These are phyloP conservation scores for Acanthurus tractus DNA, from an alignment of 2,797 vertebrate species.

Conservation along the genomic window DNA sequence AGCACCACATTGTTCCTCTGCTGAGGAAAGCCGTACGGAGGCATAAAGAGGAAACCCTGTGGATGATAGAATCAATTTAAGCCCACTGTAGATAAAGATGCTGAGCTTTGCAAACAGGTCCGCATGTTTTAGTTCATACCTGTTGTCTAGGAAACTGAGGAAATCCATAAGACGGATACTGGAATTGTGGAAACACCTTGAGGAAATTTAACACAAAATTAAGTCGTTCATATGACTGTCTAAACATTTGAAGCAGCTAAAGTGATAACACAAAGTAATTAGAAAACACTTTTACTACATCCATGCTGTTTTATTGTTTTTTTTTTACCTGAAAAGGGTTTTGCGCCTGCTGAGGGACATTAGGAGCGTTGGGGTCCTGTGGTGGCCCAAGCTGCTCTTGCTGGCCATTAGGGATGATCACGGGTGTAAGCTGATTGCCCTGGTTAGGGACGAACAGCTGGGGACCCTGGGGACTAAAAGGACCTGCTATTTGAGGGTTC, in stretches of 20 bases:
- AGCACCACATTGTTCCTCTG: slow-evolving; percentile 71
- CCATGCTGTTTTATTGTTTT: neutral
- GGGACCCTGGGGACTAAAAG: slow-evolving; percentile 76
- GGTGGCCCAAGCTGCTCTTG: slow-evolving; percentile 70
- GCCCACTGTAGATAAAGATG: neutral
- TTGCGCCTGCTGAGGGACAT: slow-evolving; percentile 68
- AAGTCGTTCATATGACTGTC: neutral
- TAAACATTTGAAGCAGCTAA: neutral
- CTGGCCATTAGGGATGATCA: slow-evolving; percentile 75
- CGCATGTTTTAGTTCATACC: slow-evolving; percentile 57
- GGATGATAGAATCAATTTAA: slow-evolving; percentile 1
- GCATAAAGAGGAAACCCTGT: slow-evolving; percentile 79
- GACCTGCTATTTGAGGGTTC: slow-evolving; percentile 75
- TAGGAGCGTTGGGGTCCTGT: slow-evolving; percentile 71
- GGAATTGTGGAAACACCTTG: slow-evolving; percentile 76
- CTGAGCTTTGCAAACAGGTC: neutral
- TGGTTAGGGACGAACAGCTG: slow-evolving; percentile 75
- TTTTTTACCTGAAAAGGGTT: slow-evolving; percentile 75
- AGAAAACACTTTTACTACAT: neutral
- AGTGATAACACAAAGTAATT: neutral
- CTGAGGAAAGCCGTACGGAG: slow-evolving; percentile 80
- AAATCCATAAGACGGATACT: slow-evolving; percentile 74
- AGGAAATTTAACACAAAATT: slow-evolving; percentile 21
- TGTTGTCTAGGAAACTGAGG: slow-evolving; percentile 77
- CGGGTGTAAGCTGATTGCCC: slow-evolving; percentile 72